These are phyloP conservation scores for Lobophora halterata DNA, from an alignment of 2,888 invertebrate genomes.

Conservation along the genomic window DNA sequence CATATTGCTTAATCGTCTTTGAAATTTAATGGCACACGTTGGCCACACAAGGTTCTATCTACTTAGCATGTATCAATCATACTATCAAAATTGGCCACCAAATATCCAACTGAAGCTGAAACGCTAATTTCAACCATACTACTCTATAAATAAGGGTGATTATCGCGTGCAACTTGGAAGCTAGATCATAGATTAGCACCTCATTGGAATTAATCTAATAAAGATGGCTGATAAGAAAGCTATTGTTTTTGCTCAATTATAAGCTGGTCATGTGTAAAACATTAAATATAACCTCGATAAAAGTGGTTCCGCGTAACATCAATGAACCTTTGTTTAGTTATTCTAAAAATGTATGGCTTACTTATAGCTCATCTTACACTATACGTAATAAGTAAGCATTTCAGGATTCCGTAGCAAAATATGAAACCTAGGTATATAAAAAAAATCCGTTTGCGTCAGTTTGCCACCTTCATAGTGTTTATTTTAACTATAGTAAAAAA, in stretches of 20 bases:
- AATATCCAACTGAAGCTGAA: slow-evolving; percentile 1
- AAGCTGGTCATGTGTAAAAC: slow-evolving; percentile 56
- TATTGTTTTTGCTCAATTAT: slow-evolving; percentile 49
- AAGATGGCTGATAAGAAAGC: slow-evolving; percentile 36
- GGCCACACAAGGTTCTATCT: slow-evolving; percentile 50
- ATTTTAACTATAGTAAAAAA: too few species aligned
- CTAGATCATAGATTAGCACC: too few species aligned
- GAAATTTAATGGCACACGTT: slow-evolving; percentile 17
- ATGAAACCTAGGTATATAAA: too few species aligned
- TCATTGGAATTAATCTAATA: slow-evolving; percentile 31
- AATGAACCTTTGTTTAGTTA: too few species aligned
- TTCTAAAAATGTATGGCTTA: too few species aligned
- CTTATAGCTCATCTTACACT: too few species aligned
- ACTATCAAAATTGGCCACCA: slow-evolving; percentile 32
- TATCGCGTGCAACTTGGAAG: too few species aligned
- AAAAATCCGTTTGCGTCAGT: too few species aligned
- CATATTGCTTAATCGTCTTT: too few species aligned
- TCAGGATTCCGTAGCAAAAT: too few species aligned
- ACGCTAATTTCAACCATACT: slow-evolving; percentile 13
- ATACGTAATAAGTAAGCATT: too few species aligned
- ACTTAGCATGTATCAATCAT: slow-evolving; percentile 50
- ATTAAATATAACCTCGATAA: slow-evolving; percentile 46
- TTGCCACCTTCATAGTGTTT: too few species aligned
- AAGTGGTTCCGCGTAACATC: slow-evolving; percentile 48
- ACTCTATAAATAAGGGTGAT: slow-evolving; percentile 4